Percentiles rank a stretch among this genome's conserved stretches.
Conservation (phyloP, 2,888 invertebrate species). For the Pherbina coryleti region DNA sequence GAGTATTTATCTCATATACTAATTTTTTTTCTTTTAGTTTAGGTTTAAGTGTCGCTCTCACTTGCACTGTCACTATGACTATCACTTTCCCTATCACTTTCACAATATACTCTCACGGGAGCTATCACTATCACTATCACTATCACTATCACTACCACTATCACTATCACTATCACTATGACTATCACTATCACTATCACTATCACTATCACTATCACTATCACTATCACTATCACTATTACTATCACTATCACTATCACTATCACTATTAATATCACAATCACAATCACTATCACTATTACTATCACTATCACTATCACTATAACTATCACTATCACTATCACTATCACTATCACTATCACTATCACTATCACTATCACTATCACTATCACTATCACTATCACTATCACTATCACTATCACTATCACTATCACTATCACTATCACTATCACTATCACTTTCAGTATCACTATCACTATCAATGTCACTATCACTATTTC, state of each 20-base stretch:
- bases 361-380: background rate
- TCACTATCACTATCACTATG: background rate
- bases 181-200: background rate
- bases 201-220: background rate
- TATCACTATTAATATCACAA: conserved; percentile 13
- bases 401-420: background rate
- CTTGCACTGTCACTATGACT: background rate
- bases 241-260: conserved; percentile 9
- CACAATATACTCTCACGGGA: background rate
- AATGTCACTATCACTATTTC: background rate
- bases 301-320: background rate
- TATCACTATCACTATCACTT: conserved; percentile 18
- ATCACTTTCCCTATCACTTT: background rate
- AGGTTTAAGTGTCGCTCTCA: no score
- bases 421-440: conserved; percentile 8
- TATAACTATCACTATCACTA: no score
- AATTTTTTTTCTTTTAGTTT: no score
- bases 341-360: conserved; percentile 1
- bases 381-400: conserved; percentile 3
- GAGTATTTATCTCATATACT: no score
- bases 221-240: background rate
- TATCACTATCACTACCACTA: background rate
- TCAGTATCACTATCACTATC: background rate
- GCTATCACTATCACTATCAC: background rate
- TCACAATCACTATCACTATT: background rate